Evolutionary conservation across 2,888 invertebrate species (phyloP), one percentile per base, ranked within the genome.

Genomic region (Meta bourneti): DNA sequence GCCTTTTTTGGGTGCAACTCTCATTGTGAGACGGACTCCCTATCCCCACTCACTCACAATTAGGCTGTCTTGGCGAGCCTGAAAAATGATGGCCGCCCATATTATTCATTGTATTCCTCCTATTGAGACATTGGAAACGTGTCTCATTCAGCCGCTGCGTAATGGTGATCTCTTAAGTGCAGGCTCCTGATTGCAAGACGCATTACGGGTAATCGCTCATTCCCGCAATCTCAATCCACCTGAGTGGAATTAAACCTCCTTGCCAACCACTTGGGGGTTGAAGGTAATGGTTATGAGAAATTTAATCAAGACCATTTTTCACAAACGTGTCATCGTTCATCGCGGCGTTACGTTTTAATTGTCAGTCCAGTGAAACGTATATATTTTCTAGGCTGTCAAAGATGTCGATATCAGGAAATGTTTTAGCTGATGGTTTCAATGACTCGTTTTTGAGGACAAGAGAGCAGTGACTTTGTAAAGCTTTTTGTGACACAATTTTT

Each of bases 61-160:
- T 61, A 61, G 13, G 61, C 61, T 61, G 61, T 61, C 61, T 61
- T 61, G 61, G 61, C 61, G 61, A 16, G 61, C 5, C 61, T 61
- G 61, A 61, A 61, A 61, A 61, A 61, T 61, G 61, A 61, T 61
- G 61, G 11, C 61, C 16, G 61, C 61, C 61, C 11, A 9, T 61
- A 61, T 61, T 61, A 61, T 61, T 61, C 61, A 61, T 61, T 61
- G 61, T 61, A 61, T 61, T 61, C 61, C 61, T 61, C 8, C 61
- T 61, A 61, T 61, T 61, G 61, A 61, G 61, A 61, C 61, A 61
- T 61, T 61, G 61, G 61, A 61, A 61, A 61, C 61, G 61, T 61
- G 61, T 61, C 61, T 61, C 61, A 61, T 61, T 34, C 34, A 34
- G 34, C 34, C 4, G 4, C 34, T 34, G 61, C 8, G 61, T 61